Evolutionary conservation across 2,888 invertebrate genomes (phyloP).

Genomic region (Gastrophysa polygoni): DNA sequence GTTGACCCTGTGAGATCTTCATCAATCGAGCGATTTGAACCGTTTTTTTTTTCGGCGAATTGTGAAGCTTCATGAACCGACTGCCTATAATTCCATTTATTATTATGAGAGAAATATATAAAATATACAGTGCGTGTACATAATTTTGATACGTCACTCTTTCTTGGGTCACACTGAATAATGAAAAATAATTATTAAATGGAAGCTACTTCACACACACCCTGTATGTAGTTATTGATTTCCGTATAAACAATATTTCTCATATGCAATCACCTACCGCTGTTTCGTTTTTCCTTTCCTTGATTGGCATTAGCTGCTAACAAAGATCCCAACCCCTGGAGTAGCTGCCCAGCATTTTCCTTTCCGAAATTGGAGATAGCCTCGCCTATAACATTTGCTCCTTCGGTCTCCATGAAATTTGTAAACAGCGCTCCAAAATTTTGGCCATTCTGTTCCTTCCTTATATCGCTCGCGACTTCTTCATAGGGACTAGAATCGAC

Average conservation of each 20-base stretch:
- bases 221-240: too few relatives aligned
- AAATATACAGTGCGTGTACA: too few relatives aligned
- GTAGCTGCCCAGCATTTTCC: slow-evolving; percentile 37
- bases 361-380: slow-evolving; percentile 38
- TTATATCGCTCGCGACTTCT: slow-evolving; percentile 65
- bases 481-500: slow-evolving; percentile 60
- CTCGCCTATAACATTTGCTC: slow-evolving; percentile 58
- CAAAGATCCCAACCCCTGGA: slow-evolving; percentile 40
- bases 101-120: too few relatives aligned
- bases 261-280: slow-evolving; percentile 7
- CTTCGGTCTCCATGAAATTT: slow-evolving; percentile 71
- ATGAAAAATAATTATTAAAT: too few relatives aligned
- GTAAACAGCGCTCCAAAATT: slow-evolving; percentile 71
- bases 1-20: too few relatives aligned
- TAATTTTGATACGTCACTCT: too few relatives aligned
- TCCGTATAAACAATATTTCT: not conserved
- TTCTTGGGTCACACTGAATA: too few relatives aligned
- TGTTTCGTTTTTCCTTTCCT: slow-evolving; percentile 14
- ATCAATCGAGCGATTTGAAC: too few relatives aligned
- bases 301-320: slow-evolving; percentile 16
- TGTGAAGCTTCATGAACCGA: too few relatives aligned
- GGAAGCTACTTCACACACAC: too few relatives aligned
- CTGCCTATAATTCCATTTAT: too few relatives aligned
- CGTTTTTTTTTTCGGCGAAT: too few relatives aligned
- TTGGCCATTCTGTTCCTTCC: slow-evolving; percentile 58